These are phyloP conservation scores for Nemurella pictetii DNA, from an alignment of 2,888 invertebrate species.

Conservation along the genomic window DNA sequence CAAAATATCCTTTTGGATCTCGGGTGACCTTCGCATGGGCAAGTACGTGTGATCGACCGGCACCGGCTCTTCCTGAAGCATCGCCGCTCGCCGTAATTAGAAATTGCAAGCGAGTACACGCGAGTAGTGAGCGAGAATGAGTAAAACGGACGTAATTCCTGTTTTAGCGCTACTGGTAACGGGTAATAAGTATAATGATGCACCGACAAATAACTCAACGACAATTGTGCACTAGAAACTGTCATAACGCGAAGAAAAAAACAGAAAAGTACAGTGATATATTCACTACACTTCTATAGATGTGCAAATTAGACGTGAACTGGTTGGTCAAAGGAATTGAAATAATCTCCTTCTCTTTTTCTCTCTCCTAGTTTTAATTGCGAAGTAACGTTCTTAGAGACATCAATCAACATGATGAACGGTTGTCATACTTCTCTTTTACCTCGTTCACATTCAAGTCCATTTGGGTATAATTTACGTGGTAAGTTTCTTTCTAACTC, in stretches of 20 bases:
- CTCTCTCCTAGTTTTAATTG: slow-evolving; percentile 55
- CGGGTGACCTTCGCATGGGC: neutral
- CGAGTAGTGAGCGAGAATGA: neutral
- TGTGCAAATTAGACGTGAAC: slow-evolving; percentile 40
- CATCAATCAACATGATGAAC: slow-evolving; percentile 57
- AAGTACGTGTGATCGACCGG: neutral
- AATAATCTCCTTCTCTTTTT: slow-evolving; percentile 22
- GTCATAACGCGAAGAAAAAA: slow-evolving; percentile 3
- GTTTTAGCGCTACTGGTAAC: neutral
- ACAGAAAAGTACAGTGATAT: slow-evolving; percentile 17
- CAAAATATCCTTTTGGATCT: neutral
- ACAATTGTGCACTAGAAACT: slow-evolving; percentile 5
- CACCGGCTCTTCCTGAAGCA: neutral
- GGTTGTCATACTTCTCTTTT: slow-evolving; percentile 49
- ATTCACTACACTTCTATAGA: slow-evolving; percentile 35
- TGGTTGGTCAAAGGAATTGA: slow-evolving; percentile 30
- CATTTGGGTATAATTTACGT: slow-evolving; percentile 40
- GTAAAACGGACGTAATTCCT: neutral
- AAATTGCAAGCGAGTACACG: neutral
- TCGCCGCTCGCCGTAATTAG: neutral
- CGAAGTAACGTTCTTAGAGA: slow-evolving; percentile 53
- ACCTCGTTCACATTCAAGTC: slow-evolving; percentile 33
- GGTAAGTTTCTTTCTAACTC: slow-evolving; percentile 33
- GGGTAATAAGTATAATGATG: slow-evolving; percentile 1
- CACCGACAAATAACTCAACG: neutral